Base-by-base conservation (phyloP, 2,113 vertebrate species). In the Rallus limicola region DNA sequence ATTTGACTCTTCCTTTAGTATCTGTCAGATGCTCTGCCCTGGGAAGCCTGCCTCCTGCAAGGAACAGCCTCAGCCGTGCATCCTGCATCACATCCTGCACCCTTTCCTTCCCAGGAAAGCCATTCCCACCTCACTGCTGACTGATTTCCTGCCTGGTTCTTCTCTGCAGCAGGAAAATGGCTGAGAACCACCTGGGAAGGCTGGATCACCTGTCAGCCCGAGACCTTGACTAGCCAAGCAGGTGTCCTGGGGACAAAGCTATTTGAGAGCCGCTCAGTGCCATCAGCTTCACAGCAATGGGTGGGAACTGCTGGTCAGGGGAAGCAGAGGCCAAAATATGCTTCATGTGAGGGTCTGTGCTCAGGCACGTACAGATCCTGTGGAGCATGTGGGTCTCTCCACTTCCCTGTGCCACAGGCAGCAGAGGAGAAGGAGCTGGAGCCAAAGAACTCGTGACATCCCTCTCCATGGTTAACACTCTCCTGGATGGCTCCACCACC, bases 301-400 rank as follows among this genome's bases (percentile, higher is more conserved):
- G 68, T 38, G 11, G 48, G 12, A 33, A 71, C 21, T 5, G 12
- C 68, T 6, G 71, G 63, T 28, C 16, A 5, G 63, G 82, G 64
- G 74, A 70, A 62, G 79, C 53, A 36, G 82, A 53, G 55, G 38
- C 62, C 42, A 38, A 42, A 29, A 20, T 5, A 5, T 9, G 10
- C 48, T 4, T 26, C 0, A 0, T 24, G 2, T 5, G 25, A 31
- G 75, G 8, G 1, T 59, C 38, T 71, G 23, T 60, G 68, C 52
- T 20, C 40, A 3, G 48, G 7, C 59, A 31, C 59, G 53, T 1
- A 5, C 1, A 10, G 15, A 16, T 4, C 24, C 56, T 12, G 2
- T 3, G 13, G 52, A 42, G 34, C 0, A 20, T 19, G 14, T 1
- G 16, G 20, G 55, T 28, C 25, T 12, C 58, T 34, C 59, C 2